These are phyloP conservation scores for Drosophila nigromelanica DNA, from an alignment of 1,140 invertebrate genomes.

Conservation along the genomic window DNA sequence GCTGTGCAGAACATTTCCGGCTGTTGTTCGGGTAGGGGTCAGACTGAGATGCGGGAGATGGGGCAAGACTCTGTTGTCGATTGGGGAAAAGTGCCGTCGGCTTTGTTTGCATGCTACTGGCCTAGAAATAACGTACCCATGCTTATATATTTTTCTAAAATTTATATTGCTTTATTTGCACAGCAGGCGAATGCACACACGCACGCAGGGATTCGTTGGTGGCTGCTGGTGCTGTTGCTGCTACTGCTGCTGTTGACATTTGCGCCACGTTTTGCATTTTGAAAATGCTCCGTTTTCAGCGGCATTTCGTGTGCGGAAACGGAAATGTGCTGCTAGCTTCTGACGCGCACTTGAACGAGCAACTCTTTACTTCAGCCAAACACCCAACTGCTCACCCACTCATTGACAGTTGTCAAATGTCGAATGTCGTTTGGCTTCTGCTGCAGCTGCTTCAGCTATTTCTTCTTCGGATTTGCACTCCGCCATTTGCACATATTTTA, in stretches of 20 bases:
- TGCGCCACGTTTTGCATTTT: conserved; percentile 77
- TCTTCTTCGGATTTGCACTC: conserved; percentile 51
- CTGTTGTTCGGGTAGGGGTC: conserved; percentile 17
- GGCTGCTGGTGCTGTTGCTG: conserved; percentile 40
- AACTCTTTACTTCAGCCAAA: conserved; percentile 15
- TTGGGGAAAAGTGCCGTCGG: conserved; percentile 72
- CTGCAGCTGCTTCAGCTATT: neutral
- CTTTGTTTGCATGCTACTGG: conserved; percentile 75
- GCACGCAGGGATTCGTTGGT: conserved; percentile 9
- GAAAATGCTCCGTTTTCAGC: conserved; percentile 77
- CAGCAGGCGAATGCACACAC: conserved; percentile 4
- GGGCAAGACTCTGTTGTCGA: conserved; percentile 22
- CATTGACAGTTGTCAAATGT: conserved; percentile 75
- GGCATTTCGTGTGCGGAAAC: conserved; percentile 79
- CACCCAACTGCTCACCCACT: conserved; percentile 24
- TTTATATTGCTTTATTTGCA: conserved; percentile 74
- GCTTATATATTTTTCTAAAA: conserved; percentile 71
- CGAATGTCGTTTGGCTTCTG: conserved; percentile 39
- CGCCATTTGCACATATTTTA: conserved; percentile 65
- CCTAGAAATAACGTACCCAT: conserved; percentile 72
- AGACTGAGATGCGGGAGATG: neutral
- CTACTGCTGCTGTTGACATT: conserved; percentile 63
- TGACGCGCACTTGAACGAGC: conserved; percentile 63
- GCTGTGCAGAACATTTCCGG: conserved; percentile 74
- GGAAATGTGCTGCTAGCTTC: conserved; percentile 75